These are phyloP conservation scores for Eriosoma lanigerum DNA, from an alignment of 1,140 invertebrate genomes.

Conservation along the genomic window DNA sequence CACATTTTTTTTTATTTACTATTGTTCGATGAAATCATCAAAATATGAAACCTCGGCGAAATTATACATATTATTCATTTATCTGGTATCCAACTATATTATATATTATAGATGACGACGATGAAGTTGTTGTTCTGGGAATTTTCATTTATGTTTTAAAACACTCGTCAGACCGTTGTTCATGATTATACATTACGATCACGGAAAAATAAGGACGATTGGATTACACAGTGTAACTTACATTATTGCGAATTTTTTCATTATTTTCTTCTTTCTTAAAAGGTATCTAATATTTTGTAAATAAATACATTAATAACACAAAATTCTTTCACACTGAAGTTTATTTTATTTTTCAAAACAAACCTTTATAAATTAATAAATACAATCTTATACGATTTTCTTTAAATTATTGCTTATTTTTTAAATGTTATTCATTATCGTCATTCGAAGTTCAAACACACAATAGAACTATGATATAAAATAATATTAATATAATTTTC, in stretches of 20 bases:
- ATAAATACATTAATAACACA: background rate
- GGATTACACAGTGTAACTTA: no score
- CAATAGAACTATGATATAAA: conserved; percentile 34
- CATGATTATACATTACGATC: background rate
- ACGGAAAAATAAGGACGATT: no score
- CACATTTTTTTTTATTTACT: background rate
- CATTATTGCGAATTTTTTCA: no score
- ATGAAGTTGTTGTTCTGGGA: conserved; percentile 7
- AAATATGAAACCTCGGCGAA: conserved; percentile 6
- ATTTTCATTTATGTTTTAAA: conserved; percentile 6
- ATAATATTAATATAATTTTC: background rate
- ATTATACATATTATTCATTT: background rate
- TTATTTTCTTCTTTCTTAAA: no score
- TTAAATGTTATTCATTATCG: no score
- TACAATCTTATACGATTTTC: conserved; percentile 19
- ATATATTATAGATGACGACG: no score
- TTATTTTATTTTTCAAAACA: conserved; percentile 48
- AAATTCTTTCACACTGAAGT: conserved; percentile 27
- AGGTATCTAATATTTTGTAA: no score
- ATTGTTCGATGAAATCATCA: conserved; percentile 12
- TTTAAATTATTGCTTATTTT: conserved; percentile 46
- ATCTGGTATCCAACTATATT: conserved; percentile 6
- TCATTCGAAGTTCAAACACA: conserved; percentile 16
- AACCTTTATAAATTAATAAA: conserved; percentile 40
- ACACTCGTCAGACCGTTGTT: background rate